Evolutionary conservation across 2,113 vertebrate genomes (phyloP).

Genomic region (Solenodon paradoxus): DNA sequence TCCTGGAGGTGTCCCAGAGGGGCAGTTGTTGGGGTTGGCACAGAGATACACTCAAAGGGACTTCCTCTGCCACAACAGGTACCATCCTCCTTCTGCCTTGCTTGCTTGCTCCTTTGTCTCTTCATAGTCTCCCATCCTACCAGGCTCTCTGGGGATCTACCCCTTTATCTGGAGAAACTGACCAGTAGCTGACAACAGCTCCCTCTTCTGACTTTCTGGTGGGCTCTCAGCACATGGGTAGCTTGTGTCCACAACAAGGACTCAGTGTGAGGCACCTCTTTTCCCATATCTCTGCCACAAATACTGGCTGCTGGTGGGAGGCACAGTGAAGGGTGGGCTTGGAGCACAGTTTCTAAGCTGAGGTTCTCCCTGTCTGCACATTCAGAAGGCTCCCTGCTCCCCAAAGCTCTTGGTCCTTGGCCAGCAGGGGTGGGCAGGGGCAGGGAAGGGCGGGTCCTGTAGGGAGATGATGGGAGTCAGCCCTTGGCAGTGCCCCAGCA

Average conservation of each 20-base stretch:
- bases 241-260: not conserved
- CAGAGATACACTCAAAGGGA: not conserved
- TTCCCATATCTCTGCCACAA: not conserved
- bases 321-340: not conserved
- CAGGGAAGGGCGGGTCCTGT: not conserved
- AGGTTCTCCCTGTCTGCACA: not conserved
- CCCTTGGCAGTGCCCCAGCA: slow-evolving; percentile 1
- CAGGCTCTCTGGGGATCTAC: not conserved
- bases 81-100: not conserved
- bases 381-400: not conserved
- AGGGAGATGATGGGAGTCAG: slow-evolving; percentile 33
- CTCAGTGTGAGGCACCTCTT: not conserved
- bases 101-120: not conserved
- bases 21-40: not conserved
- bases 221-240: not conserved
- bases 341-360: not conserved
- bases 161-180: not conserved
- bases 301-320: not conserved
- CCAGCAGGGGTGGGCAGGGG: not conserved
- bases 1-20: not conserved
- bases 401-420: not conserved
- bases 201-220: not conserved
- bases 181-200: not conserved
- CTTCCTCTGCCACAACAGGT: not conserved
- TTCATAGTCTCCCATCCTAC: not conserved